Conservation (phyloP, 1,140 invertebrate genomes). For the Hyles euphorbiae region DNA sequence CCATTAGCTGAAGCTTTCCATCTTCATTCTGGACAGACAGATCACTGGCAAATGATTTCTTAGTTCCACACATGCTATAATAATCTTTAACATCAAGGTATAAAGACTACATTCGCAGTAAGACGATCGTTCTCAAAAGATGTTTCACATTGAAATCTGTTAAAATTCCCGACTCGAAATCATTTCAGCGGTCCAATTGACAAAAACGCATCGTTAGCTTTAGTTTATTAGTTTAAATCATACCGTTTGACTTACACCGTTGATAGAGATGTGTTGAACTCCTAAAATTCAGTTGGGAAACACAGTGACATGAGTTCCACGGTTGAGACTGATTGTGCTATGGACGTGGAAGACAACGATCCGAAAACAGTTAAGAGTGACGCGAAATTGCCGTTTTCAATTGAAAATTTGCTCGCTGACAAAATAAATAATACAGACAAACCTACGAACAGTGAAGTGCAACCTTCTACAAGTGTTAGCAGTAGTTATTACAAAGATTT, state of each 20-base stretch:
- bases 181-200: slow-evolving; percentile 61
- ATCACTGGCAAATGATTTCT: slow-evolving; percentile 13
- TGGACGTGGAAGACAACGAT: slow-evolving; percentile 36
- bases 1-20: slow-evolving; percentile 65
- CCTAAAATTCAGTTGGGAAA: too few relatives aligned
- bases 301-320: slow-evolving; percentile 10
- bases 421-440: slow-evolving; percentile 37
- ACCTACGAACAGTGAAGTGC: slow-evolving; percentile 8
- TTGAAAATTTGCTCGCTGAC: slow-evolving; percentile 57
- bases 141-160: slow-evolving; percentile 27
- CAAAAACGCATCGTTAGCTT: slow-evolving; percentile 65
- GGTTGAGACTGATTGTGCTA: slow-evolving; percentile 10
- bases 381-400: slow-evolving; percentile 55
- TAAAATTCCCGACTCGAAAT: slow-evolving; percentile 39
- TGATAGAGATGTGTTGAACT: too few relatives aligned
- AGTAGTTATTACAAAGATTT: slow-evolving; percentile 27
- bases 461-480: slow-evolving; percentile 29
- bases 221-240: slow-evolving; percentile 60
- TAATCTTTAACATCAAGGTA: too few relatives aligned
- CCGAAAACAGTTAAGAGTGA: slow-evolving; percentile 43
- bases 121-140: slow-evolving; percentile 43
- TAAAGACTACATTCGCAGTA: neutral
- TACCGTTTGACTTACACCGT: slow-evolving; percentile 2
- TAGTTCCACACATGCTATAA: too few relatives aligned
- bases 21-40: slow-evolving; percentile 59